Percentiles rank a stretch among this genome's conserved stretches.
Evolutionary conservation across 2,113 vertebrate genomes (phyloP).

Genomic region (Bujurquina vittata): DNA sequence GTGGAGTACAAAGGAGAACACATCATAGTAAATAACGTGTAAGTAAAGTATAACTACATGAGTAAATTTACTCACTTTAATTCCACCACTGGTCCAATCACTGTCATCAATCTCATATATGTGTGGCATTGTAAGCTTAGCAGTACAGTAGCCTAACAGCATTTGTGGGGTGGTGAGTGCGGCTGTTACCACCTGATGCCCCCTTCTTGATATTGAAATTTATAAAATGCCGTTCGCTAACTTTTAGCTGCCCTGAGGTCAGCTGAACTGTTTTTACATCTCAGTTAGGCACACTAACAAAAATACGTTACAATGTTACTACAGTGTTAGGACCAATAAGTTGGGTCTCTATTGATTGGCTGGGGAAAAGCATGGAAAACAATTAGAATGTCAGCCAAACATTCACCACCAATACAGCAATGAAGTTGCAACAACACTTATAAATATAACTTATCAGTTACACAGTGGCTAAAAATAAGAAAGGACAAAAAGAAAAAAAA

Average conservation of each 20-base stretch:
- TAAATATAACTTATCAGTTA: not conserved
- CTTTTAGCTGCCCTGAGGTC: not conserved
- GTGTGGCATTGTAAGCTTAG: not conserved
- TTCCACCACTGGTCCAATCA: not conserved
- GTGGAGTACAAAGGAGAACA: too few species aligned
- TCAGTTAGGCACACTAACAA: not conserved
- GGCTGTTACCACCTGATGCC: not conserved
- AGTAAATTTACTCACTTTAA: not conserved
- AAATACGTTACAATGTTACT: not conserved
- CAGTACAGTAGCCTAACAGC: not conserved
- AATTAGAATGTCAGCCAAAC: not conserved
- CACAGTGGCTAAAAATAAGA: not conserved
- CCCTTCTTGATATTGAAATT: fast-evolving
- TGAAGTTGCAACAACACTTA: not conserved
- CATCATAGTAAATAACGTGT: too few species aligned
- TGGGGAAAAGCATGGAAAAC: not conserved
- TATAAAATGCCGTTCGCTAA: not conserved
- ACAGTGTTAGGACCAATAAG: not conserved
- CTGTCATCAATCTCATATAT: not conserved
- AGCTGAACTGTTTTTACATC: not conserved
- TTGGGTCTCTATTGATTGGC: not conserved
- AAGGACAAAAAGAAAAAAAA: not conserved
- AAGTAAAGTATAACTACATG: too few species aligned
- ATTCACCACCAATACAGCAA: not conserved
- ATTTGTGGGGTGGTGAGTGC: not conserved